Base-by-base conservation (phyloP, 1,140 invertebrate genomes). In the Marisa cornuarietis region DNA sequence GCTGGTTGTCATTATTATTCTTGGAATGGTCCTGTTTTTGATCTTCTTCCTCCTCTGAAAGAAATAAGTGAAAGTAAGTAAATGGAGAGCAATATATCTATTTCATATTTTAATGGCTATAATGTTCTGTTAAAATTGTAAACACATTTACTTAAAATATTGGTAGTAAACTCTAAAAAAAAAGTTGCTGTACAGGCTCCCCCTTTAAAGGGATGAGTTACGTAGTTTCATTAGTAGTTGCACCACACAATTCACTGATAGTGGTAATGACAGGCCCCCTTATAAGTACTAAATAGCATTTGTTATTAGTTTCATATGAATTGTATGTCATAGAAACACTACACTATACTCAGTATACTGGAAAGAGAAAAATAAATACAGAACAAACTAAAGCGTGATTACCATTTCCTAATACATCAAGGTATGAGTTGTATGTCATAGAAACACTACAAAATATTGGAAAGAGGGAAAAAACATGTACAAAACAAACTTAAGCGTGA, bases 391-490 rank as follows among this genome's bases (percentile, higher is more conserved):
- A 52, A 54, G n/a, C 24, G 16, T 58, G 49, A 20, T 79, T 65
- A 80, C 78, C 78, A 26, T 63, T 58, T 58, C 74, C 71, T 24
- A 79, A n/a, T 31, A 71, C 61, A n/a, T 79, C 63, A 16, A 79
- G 65, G 42, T 72, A 76, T n/a, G 31, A 42, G 31, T 42, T 42
- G 31, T 42, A 42, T 42, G 31, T 42, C 31, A 42, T 42, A 42
- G 31, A 42, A 42, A 42, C 31, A 42, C 31, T 42, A 42, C 31
- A 42, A 42, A 42, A 42, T 42, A 42, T 42, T 42, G 31, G 31
- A 42, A 42, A 42, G 2, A 42, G 22, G 9, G 20, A 75, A 20
- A 26, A 22, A n/a, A n/a, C n/a, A n/a, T n/a, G n/a, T 22, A 75
- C 52, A 58, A 61, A 49, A 22, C 24, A 49, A 4, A 20, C 49